Percentiles rank a stretch among this genome's conserved stretches.
Conservation (phyloP, 2,113 vertebrate genomes). For the Ceyx margarethae region DNA sequence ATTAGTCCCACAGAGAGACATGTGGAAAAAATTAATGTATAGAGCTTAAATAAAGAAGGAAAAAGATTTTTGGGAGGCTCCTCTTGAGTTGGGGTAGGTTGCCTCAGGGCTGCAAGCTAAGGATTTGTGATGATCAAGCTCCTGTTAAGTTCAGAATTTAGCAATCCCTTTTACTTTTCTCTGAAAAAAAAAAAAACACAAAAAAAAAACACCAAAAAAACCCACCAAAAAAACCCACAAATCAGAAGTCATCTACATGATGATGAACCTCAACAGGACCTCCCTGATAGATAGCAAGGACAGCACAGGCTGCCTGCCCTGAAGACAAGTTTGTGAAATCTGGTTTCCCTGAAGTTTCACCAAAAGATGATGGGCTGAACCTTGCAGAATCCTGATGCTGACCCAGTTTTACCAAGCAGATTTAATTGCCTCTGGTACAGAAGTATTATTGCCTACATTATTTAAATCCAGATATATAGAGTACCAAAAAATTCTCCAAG, state of each 20-base stretch:
- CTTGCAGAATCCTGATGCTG: not conserved
- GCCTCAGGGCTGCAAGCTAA: not conserved
- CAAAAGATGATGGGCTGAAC: not conserved
- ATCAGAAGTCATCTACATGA: not conserved
- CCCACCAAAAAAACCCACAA: not conserved
- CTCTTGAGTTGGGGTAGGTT: not conserved
- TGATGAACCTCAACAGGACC: not conserved
- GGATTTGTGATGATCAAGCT: not conserved
- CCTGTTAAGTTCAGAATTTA: not conserved
- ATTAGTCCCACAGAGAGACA: rapidly evolving
- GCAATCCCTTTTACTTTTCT: not conserved
- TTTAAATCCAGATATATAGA: not conserved
- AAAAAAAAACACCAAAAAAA: not conserved
- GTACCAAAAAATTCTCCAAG: not conserved
- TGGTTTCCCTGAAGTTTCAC: not conserved
- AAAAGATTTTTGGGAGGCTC: not conserved
- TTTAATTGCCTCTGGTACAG: not conserved
- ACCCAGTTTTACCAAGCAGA: not conserved
- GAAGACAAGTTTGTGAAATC: not conserved
- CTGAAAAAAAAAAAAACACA: not conserved
- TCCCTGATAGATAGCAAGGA: not conserved
- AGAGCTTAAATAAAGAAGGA: not conserved
- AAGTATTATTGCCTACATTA: not conserved
- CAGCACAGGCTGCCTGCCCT: not conserved
- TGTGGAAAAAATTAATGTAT: not conserved